Base-by-base conservation (phyloP, 1,140 invertebrate species). In the Brachystomella parvula region DNA sequence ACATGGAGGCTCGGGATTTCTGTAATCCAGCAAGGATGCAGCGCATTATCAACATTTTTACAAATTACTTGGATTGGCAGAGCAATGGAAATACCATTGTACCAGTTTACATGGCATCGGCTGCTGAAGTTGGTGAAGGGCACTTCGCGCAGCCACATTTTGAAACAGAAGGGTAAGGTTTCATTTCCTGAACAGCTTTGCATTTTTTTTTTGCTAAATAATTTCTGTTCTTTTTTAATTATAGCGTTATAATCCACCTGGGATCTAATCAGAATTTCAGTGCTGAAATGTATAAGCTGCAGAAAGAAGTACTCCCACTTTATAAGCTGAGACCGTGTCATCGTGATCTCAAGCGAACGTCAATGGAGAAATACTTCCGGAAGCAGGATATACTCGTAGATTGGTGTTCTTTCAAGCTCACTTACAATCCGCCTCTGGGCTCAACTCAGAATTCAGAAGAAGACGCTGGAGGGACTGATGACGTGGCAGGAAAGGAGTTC, bases 351-450 rank as follows among this genome's bases (percentile, higher is more conserved):
- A 94, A 93, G 75, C 81, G 88, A 68, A 92, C 90, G 0, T 88
- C 87, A 0, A 89, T 89, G 0, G 91, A 95, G 75, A 82, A 88
- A 73, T 80, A 87, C 28, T 94, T 95, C 76, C 81, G 89, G 70
- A 84, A 87, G 64, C 84, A 85, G 24, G 84, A 85, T 15, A 87
- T 94, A 73, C 82, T 85, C 33, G 76, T 93, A 21, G 92, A 95
- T 76, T 95, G 92, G 92, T 95, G 92, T 74, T 86, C 86, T 59
- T 94, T 94, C 75, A 82, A 85, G 77, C 79, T 94, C 80, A 88
- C 90, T 77, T 78, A 80, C 30, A 39, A 35, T 39, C 28, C 33
- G 3, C 19, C 63, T 60, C 17, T n/a, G 31, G 31, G 19, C 2
- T 12, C 32, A 62, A 12, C 6, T 9, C 17, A 9, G 44, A 15